Evolutionary conservation across 2,888 invertebrate species (phyloP).

Genomic region (Machimus rusticus): DNA sequence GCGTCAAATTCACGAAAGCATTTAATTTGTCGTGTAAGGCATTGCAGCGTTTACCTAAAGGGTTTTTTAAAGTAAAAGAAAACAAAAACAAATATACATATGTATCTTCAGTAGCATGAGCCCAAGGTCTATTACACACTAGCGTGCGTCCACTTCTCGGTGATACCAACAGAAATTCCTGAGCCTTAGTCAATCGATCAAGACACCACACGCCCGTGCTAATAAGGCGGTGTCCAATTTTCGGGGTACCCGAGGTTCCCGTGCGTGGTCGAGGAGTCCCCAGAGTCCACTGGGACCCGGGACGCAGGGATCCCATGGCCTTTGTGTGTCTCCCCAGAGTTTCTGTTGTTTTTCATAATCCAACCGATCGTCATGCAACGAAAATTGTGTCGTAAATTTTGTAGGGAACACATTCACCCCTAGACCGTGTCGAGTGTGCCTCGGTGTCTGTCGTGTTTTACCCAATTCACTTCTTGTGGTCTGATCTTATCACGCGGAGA

Average conservation of each 20-base stretch:
- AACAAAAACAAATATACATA: too few species aligned
- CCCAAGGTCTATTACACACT: not conserved
- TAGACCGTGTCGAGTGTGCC: constrained; percentile 5
- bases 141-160: not conserved
- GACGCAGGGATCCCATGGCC: not conserved
- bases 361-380: constrained; percentile 28
- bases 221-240: not conserved
- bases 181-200: not conserved
- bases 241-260: not conserved
- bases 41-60: not conserved
- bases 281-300: not conserved
- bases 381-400: constrained; percentile 40
- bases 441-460: constrained; percentile 23
- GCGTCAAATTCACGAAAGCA: too few species aligned
- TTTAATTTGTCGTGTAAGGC: too few species aligned
- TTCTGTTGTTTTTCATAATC: not conserved
- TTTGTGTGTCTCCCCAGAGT: not conserved
- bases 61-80: not conserved
- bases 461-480: constrained; percentile 39
- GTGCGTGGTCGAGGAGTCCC: not conserved
- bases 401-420: constrained; percentile 37
- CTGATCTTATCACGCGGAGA: constrained; percentile 43
- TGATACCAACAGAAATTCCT: not conserved
- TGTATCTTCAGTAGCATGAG: not conserved
- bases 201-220: not conserved